phyloP scores from a whole-genome alignment of 1,140 invertebrate genomes.

The Temnothorax curvispinosus region DNA sequence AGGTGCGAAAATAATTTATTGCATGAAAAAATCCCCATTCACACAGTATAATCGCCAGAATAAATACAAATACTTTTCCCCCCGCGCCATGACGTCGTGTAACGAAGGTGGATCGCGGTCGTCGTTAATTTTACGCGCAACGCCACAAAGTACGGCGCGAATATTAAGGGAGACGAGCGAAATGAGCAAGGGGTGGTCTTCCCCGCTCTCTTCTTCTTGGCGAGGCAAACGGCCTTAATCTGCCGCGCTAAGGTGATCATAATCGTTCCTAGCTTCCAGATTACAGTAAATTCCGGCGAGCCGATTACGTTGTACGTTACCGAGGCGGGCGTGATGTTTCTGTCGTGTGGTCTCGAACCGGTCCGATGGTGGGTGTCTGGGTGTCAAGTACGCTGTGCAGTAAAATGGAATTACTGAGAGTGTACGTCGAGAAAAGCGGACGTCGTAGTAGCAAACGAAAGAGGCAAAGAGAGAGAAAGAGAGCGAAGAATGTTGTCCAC shows the following conservation, averaged over 20 bases:
- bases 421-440: background rate
- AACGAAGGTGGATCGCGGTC: no score
- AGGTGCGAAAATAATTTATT: conserved; percentile 40
- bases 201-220: background rate
- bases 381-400: conserved; percentile 57
- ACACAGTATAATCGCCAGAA: conserved; percentile 13
- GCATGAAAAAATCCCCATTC: conserved; percentile 1
- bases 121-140: conserved; percentile 7
- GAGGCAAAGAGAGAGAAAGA: background rate
- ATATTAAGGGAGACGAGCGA: background rate
- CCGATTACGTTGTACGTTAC: conserved; percentile 57
- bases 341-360: conserved; percentile 57
- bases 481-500: background rate
- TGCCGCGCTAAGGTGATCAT: background rate
- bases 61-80: conserved; percentile 4
- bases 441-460: background rate
- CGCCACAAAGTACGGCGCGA: background rate
- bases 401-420: conserved; percentile 67
- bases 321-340: conserved; percentile 35
- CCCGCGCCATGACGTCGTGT: background rate
- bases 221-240: background rate
- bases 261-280: conserved; percentile 13
- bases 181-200: background rate
- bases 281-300: conserved; percentile 40
- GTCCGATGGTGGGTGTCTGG: conserved; percentile 44